Evolutionary conservation across 64 coral and sea anemone genomes (phyloP).

Genomic region (Dendronephthya gigantea): DNA sequence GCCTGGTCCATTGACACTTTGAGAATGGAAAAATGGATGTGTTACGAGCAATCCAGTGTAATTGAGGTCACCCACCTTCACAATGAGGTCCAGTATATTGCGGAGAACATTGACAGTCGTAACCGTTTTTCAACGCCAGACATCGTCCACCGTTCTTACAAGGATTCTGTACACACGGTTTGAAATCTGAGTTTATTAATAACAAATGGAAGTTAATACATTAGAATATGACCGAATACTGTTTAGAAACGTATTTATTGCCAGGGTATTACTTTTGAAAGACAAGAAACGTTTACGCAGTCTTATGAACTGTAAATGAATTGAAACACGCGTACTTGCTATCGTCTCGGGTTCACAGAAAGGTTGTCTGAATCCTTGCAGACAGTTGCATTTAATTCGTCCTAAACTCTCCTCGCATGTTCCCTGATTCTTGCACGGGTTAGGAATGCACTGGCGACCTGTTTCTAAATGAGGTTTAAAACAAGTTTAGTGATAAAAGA

Average conservation of each 20-base stretch:
- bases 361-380: conserved; percentile 10
- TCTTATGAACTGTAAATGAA: not conserved
- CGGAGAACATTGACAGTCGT: conserved; percentile 1
- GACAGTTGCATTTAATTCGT: not conserved
- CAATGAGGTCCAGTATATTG: not conserved
- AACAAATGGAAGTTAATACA: no score
- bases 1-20: no score
- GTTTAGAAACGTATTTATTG: no score
- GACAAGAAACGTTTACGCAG: not conserved
- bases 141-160: not conserved
- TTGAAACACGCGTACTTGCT: not conserved
- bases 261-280: no score
- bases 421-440: not conserved
- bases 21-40: not conserved
- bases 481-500: not conserved
- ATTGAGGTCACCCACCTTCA: not conserved
- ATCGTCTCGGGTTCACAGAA: not conserved
- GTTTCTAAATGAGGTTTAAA: not conserved
- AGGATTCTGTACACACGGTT: not conserved
- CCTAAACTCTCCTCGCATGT: not conserved
- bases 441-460: not conserved
- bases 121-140: not conserved
- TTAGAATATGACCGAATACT: no score
- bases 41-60: not conserved
- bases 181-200: not conserved